These are phyloP conservation scores for Rhabdomys dilectus DNA, from an alignment of 2,113 vertebrate species.

Conservation along the genomic window DNA sequence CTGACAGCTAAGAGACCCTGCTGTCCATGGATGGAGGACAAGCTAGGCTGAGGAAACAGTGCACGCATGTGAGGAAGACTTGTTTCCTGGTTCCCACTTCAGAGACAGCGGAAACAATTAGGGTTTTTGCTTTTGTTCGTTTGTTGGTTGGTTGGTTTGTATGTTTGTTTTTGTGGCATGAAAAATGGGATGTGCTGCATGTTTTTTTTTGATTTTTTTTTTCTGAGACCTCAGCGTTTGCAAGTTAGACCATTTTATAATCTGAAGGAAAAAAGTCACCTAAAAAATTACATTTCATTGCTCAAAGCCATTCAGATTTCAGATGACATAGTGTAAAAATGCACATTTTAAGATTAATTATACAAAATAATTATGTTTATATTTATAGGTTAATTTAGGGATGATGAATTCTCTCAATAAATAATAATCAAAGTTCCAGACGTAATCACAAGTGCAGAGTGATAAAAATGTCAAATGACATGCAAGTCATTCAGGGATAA, in stretches of 20 bases:
- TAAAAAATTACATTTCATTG: background rate
- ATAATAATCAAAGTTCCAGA: background rate
- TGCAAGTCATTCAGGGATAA: background rate
- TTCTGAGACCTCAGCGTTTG: background rate
- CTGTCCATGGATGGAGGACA: background rate
- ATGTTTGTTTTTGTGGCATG: background rate
- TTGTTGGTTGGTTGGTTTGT: background rate
- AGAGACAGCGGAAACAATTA: background rate
- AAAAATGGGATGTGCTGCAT: background rate
- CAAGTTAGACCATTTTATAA: background rate
- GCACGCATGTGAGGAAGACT: background rate
- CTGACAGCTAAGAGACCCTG: background rate
- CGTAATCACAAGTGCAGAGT: background rate
- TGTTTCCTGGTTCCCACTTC: background rate
- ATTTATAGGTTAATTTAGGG: conserved; percentile 44
- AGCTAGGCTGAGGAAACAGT: background rate
- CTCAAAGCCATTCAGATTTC: conserved; percentile 5
- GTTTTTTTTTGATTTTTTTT: background rate
- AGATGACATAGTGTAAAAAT: conserved; percentile 9
- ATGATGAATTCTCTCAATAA: background rate
- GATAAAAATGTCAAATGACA: background rate
- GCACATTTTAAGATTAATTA: conserved; percentile 1
- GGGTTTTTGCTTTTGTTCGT: background rate
- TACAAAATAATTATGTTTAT: background rate
- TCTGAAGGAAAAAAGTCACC: background rate